These are phyloP conservation scores for Anthopleura xanthogrammica DNA, from an alignment of 92 coral and sea anemone genomes.

Conservation along the genomic window DNA sequence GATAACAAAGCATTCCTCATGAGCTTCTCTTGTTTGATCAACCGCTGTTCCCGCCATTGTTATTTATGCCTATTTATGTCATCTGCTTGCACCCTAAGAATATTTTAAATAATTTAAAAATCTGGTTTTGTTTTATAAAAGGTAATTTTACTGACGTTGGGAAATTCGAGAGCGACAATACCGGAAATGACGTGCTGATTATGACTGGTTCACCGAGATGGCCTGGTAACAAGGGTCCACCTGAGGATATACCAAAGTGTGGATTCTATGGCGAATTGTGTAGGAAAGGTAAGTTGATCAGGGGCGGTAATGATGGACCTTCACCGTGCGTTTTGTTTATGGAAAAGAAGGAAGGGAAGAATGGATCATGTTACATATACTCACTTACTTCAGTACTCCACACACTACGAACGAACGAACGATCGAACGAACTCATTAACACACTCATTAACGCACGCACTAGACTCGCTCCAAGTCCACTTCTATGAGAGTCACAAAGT, in stretches of 20 bases:
- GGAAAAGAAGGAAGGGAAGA: not conserved
- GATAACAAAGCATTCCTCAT: too few relatives aligned
- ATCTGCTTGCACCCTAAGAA: too few relatives aligned
- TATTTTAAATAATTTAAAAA: not conserved
- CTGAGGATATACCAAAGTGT: constrained; percentile 56
- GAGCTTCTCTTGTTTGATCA: too few relatives aligned
- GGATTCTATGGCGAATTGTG: constrained; percentile 47
- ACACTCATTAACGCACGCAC: not conserved
- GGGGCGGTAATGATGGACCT: not conserved
- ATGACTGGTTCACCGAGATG: constrained; percentile 41
- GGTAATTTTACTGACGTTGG: constrained; percentile 73
- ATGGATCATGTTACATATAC: not conserved
- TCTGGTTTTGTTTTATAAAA: not conserved
- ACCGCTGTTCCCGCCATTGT: too few relatives aligned
- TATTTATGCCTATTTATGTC: too few relatives aligned
- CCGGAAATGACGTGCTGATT: constrained; percentile 46
- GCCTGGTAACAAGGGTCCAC: constrained; percentile 47
- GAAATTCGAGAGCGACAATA: constrained; percentile 33
- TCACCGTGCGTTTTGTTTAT: too few relatives aligned
- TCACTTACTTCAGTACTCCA: too few relatives aligned
- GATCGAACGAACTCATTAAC: not conserved
- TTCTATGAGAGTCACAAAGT: too few relatives aligned
- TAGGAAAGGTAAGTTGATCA: constrained; percentile 47
- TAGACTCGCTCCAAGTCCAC: too few relatives aligned
- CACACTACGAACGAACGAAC: not conserved